Evolutionary conservation across 2,888 invertebrate genomes (phyloP), one percentile per base, ranked within the genome.

Genomic region (Napeogenes inachia): DNA sequence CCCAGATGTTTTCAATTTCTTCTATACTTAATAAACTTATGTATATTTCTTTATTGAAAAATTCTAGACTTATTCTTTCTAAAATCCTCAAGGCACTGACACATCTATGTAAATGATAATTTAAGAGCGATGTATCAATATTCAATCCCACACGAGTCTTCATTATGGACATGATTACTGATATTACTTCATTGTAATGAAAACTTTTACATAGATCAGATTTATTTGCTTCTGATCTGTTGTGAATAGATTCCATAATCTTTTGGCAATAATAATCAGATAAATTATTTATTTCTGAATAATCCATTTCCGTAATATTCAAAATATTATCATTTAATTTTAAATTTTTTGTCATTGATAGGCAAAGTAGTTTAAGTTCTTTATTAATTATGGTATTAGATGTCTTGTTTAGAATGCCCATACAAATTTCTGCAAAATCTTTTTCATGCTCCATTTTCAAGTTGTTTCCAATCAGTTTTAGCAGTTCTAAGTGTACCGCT

Each of bases 31-130:
- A 47, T 32, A 81, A 53, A 13, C 57, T 38, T 8, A 54, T 54
- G 60, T 38, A 45, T 33, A 60, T 53, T 21, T 53, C 57, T 35
- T 35, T 35, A 10, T 60, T 57, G 45, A 69, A 57, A 2, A 64
- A 61, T 60, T 74, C 66, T 58, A 80, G 64, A 30, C 63, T 68
- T 46, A 82, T 78, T 65, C 73, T 71, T 57, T 78, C 76, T 38
- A 89, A 62, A 68, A 89, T 80, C 55, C 68, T 68, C 45, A 90
- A 69, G 6, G 79, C 80, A 59, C 75, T 73, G 13, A 69, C 66
- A 66, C 77, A 77, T 72, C 77, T 82, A 62, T 79, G 72, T 54
- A 91, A 75, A 71, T 85, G 78, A 62, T 82, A 75, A 47, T 66
- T 72, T 45, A 83, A 70, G 13, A 85, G 70, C 72, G 82, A 80